These are phyloP conservation scores for Tinamus guttatus DNA, from an alignment of 2,113 vertebrate species.

Conservation along the genomic window DNA sequence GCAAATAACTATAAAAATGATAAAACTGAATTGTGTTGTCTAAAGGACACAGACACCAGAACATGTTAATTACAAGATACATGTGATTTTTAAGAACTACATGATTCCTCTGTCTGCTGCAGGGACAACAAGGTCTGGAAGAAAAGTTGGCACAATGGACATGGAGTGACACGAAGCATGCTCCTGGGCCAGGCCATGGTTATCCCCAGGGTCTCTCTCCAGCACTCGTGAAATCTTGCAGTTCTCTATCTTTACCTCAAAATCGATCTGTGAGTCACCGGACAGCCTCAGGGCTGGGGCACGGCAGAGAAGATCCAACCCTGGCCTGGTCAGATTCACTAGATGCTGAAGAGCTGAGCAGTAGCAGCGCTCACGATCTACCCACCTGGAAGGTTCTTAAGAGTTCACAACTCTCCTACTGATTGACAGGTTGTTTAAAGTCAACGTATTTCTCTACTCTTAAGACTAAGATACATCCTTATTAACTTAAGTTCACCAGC, in stretches of 20 bases:
- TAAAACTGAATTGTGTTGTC: neutral
- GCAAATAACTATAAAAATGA: neutral
- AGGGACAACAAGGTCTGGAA: neutral
- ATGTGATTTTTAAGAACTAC: neutral
- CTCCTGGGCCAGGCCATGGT: neutral
- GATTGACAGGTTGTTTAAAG: neutral
- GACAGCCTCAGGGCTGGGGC: neutral
- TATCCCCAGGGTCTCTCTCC: neutral
- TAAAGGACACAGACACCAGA: neutral
- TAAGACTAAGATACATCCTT: too few relatives aligned
- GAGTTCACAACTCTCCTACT: neutral
- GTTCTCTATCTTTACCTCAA: neutral
- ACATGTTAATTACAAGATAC: neutral
- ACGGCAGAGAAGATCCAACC: neutral
- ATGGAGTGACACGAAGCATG: neutral
- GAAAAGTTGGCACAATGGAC: neutral
- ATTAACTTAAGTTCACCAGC: too few relatives aligned
- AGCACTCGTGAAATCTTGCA: neutral
- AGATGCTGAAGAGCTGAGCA: too few relatives aligned
- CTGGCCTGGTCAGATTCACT: neutral
- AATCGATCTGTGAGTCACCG: neutral
- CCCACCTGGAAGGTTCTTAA: neutral
- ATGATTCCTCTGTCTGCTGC: too few relatives aligned
- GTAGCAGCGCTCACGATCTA: neutral
- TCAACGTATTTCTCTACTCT: neutral